Evolutionary conservation across 2,797 vertebrate species (phyloP).

Genomic region (Typhlichthys eigenmanni): DNA sequence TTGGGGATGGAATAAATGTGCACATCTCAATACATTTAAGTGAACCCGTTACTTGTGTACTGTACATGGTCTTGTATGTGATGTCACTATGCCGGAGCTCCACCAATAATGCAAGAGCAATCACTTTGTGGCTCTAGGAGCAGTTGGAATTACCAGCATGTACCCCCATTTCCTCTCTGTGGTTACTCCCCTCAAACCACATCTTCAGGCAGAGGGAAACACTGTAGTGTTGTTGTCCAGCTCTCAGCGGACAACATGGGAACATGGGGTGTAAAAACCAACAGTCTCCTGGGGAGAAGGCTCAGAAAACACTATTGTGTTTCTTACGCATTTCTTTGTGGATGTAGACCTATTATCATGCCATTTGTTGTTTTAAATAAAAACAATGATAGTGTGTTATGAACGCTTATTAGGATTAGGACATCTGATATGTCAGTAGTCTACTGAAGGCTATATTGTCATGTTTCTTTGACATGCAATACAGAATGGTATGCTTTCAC

Average conservation of each 20-base stretch:
- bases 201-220: constrained; percentile 48
- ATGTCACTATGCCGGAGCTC: not conserved
- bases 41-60: constrained; percentile 1
- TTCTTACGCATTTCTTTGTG: too few relatives aligned
- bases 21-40: too few relatives aligned
- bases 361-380: too few relatives aligned
- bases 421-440: too few relatives aligned
- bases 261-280: not conserved
- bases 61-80: constrained; percentile 2
- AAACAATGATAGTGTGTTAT: too few relatives aligned
- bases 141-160: constrained; percentile 43
- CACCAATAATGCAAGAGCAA: constrained; percentile 20
- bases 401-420: too few relatives aligned
- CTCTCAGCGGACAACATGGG: constrained; percentile 25
- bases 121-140: constrained; percentile 39
- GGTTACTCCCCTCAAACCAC: constrained; percentile 56
- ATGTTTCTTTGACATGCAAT: too few relatives aligned
- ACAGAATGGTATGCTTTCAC: too few relatives aligned
- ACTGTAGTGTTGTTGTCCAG: constrained; percentile 62
- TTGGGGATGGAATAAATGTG: not conserved
- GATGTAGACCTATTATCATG: too few relatives aligned
- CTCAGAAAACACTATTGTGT: not conserved
- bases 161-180: constrained; percentile 60
- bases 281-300: not conserved
- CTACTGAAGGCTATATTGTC: too few relatives aligned